phyloP scores from a whole-genome alignment of 2,888 invertebrate species.

The Tinea trinotella region DNA sequence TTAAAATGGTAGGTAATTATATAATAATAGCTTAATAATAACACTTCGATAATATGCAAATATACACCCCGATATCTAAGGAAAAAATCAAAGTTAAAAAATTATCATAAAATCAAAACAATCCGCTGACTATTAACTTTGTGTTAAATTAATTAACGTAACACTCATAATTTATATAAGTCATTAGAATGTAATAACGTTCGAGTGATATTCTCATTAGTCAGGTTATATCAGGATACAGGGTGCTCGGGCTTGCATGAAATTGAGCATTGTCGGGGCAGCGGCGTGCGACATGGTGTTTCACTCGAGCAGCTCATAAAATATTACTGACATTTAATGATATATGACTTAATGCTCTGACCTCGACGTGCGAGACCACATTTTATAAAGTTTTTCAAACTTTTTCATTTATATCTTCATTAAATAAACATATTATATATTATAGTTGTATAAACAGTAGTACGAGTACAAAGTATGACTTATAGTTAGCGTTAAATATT shows the following conservation, averaged over 20 bases:
- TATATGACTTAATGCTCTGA: conserved; percentile 18
- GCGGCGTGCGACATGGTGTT: conserved; percentile 15
- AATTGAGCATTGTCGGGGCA: conserved; percentile 21
- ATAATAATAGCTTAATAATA: too few species aligned
- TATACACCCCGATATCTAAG: too few species aligned
- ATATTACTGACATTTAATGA: conserved; percentile 22
- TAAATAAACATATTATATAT: too few species aligned
- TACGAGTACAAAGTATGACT: too few species aligned
- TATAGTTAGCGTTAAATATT: too few species aligned
- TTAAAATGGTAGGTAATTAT: too few species aligned
- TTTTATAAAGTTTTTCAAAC: background rate
- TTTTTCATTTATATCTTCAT: too few species aligned
- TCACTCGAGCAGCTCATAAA: conserved; percentile 20
- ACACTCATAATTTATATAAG: background rate
- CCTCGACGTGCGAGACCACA: background rate
- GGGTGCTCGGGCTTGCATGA: conserved; percentile 19
- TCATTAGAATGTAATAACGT: background rate
- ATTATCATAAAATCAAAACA: too few species aligned
- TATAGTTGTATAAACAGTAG: too few species aligned
- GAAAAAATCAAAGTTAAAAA: too few species aligned
- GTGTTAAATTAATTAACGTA: background rate
- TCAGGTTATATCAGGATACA: conserved; percentile 11
- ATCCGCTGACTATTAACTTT: background rate
- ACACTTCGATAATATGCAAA: too few species aligned
- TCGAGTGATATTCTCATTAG: background rate